A percentile compares a stretch with the other conserved stretches of the same genome.
These are phyloP conservation scores for Chiloscyllium plagiosum DNA, from an alignment of 2,113 vertebrate species.

Conservation along the genomic window DNA sequence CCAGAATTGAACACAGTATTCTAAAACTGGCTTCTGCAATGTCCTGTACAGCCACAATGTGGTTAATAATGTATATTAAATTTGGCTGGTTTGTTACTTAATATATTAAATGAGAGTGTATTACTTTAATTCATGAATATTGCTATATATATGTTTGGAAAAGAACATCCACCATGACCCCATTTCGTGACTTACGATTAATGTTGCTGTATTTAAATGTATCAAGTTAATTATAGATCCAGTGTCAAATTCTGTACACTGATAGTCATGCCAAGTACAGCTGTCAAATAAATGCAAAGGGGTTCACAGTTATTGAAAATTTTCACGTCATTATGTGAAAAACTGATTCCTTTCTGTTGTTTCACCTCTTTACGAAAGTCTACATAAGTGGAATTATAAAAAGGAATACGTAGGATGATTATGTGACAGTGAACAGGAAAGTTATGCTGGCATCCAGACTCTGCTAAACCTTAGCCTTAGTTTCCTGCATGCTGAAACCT, in stretches of 20 bases:
- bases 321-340: neutral
- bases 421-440: neutral
- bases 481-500: neutral
- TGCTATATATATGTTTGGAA: neutral
- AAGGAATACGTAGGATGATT: neutral
- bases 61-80: too few relatives aligned
- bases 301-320: neutral
- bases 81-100: neutral
- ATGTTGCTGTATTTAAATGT: slow-evolving; percentile 39
- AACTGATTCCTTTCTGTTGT: neutral
- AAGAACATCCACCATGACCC: neutral
- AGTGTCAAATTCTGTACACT: slow-evolving; percentile 39
- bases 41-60: too few relatives aligned
- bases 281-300: neutral
- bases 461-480: neutral
- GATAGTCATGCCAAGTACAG: neutral
- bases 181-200: neutral
- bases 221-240: slow-evolving; percentile 41
- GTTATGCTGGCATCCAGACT: neutral
- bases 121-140: neutral
- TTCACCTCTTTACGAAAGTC: too few relatives aligned
- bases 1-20: too few relatives aligned
- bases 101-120: neutral
- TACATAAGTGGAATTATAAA: neutral
- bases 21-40: too few relatives aligned